Evolutionary conservation across 2,888 invertebrate genomes (phyloP), one percentile per base, ranked within the genome.

Genomic region (Argynnis bischoffii): DNA sequence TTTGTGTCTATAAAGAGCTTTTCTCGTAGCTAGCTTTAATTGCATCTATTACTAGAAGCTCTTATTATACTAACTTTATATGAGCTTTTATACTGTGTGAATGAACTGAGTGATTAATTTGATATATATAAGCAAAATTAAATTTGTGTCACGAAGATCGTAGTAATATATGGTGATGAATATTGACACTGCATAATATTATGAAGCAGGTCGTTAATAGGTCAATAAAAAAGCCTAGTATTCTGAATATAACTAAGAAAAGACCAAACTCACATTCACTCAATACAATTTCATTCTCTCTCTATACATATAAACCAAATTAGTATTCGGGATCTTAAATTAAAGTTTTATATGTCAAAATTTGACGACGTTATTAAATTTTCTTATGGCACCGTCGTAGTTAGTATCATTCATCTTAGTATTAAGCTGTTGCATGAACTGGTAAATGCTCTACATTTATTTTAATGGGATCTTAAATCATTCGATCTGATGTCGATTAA

Each of bases 1-100:
- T 79, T 77, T 78, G 77, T 80, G 79, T 80, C 80, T 81, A 79
- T 79, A 79, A 80, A 71, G 69, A 69, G 69, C 66, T 81, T 79
- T 76, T 75, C 66, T 75, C 66, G 66, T 74, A 79, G 79, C 82
- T 79, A 79, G 77, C 79, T 79, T 79, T 76, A 76, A 71, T 77
- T 79, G 69, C 70, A 69, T 71, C 69, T 74, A 73, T 71, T 71
- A 71, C 72, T 69, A 64, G 61, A 55, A 57, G 59, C 63, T 57
- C 53, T 18, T 61, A 61, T 54, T 61, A 26, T 54, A 61, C 18
- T n/a, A 18, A 18, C 50, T 15, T 18, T 41, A 14, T 51, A 6
- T 51, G 8, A 48, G 26, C 26, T 4, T 59, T 48, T 21, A 26
- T 59, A 6, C 5, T 59, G 48, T 59, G 59, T 48, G 59, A 48